Percentiles rank a stretch among this genome's conserved stretches.
These are phyloP conservation scores for Calcarius ornatus DNA, from an alignment of 2,113 vertebrate species.

Conservation along the genomic window DNA sequence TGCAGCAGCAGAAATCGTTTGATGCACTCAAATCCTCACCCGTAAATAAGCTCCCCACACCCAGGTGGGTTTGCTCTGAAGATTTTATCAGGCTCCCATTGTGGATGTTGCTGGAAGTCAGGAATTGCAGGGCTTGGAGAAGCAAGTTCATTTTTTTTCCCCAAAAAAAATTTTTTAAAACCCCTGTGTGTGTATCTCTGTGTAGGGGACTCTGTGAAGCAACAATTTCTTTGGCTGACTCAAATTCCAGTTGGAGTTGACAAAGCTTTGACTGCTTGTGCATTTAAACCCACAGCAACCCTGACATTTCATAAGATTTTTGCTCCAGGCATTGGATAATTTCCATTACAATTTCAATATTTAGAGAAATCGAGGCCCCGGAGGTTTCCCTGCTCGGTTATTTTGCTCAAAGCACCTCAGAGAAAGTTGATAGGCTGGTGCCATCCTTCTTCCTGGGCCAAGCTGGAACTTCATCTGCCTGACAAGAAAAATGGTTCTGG, in stretches of 20 bases:
- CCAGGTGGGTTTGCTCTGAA: not conserved
- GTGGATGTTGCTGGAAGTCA: not conserved
- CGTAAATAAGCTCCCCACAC: not conserved
- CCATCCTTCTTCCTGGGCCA: not conserved
- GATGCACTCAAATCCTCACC: not conserved
- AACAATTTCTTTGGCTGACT: not conserved
- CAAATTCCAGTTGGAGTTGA: not conserved
- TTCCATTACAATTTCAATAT: slow-evolving; percentile 36
- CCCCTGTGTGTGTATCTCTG: fast-evolving
- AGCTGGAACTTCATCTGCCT: not conserved
- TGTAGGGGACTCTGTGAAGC: not conserved
- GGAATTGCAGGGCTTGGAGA: not conserved
- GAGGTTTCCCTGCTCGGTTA: not conserved
- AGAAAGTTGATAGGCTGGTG: not conserved
- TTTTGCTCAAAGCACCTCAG: not conserved
- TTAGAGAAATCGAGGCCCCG: not conserved
- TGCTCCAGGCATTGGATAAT: not conserved
- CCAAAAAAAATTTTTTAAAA: not conserved
- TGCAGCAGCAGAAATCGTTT: not conserved
- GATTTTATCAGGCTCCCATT: not conserved
- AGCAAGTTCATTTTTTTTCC: not conserved
- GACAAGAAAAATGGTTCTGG: not conserved
- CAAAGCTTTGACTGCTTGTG: not conserved
- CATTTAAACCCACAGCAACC: slow-evolving; percentile 22
- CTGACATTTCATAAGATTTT: slow-evolving; percentile 10